These are phyloP conservation scores for Rotaria magnacalcarata DNA, from an alignment of 2,888 invertebrate genomes.

Conservation along the genomic window DNA sequence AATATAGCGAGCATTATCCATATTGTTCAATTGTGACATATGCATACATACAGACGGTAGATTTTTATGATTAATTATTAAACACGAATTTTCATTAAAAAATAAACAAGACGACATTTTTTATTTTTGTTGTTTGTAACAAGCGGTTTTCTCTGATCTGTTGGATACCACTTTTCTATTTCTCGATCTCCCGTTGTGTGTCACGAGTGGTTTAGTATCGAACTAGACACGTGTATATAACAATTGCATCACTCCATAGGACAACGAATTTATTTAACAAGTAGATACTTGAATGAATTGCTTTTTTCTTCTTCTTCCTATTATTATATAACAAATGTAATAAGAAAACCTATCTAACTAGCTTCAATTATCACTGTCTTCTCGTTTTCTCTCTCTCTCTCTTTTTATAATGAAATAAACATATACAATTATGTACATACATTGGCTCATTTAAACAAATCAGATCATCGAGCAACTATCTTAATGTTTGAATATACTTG, in stretches of 20 bases:
- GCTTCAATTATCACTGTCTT: slow-evolving; percentile 26
- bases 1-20: neutral
- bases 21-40: neutral
- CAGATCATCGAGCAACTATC: neutral
- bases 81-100: no score
- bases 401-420: neutral
- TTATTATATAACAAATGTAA: neutral
- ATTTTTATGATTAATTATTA: no score
- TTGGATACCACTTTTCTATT: neutral
- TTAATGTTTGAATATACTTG: slow-evolving; percentile 27
- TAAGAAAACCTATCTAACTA: neutral
- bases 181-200: slow-evolving; percentile 16
- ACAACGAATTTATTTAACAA: slow-evolving; percentile 8
- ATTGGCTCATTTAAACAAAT: neutral
- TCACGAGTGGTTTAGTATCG: slow-evolving; percentile 1
- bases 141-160: neutral
- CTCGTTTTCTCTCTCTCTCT: neutral
- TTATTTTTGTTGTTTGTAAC: no score
- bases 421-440: neutral
- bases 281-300: slow-evolving; percentile 16
- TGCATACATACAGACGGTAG: no score
- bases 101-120: no score
- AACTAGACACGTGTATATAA: slow-evolving; percentile 8
- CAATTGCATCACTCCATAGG: slow-evolving; percentile 14
- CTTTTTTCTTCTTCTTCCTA: neutral